phyloP scores from a whole-genome alignment of 2,113 vertebrate species.

The Desmodus rotundus region DNA sequence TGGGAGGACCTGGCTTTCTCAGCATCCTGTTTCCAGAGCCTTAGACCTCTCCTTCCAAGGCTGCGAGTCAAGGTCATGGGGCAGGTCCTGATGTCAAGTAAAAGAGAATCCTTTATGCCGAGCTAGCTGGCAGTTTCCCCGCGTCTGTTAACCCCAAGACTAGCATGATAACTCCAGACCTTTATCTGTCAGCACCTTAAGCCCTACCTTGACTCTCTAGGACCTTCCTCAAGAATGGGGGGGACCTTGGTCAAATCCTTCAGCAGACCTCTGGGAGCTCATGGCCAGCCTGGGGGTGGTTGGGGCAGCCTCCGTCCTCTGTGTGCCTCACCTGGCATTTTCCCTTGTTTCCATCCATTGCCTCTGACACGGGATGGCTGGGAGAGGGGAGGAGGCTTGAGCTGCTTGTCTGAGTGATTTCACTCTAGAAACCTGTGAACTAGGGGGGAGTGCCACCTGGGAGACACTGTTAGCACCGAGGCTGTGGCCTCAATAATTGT shows the following conservation, averaged over 20 bases:
- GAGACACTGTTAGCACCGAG: background rate
- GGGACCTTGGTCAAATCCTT: background rate
- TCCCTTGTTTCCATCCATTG: background rate
- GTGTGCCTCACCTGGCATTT: background rate
- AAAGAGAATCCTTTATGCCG: background rate
- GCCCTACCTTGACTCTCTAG: background rate
- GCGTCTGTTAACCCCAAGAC: background rate
- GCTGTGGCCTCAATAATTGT: background rate
- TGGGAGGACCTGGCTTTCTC: background rate
- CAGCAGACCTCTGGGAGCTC: background rate
- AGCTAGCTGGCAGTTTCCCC: background rate
- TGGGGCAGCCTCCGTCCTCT: background rate
- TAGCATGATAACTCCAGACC: background rate
- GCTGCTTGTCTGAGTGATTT: background rate
- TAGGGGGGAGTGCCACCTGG: background rate
- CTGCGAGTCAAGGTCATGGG: background rate
- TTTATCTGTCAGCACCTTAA: background rate
- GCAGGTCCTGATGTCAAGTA: background rate
- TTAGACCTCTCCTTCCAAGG: background rate
- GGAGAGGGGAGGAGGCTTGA: background rate
- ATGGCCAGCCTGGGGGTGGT: background rate
- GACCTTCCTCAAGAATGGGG: background rate
- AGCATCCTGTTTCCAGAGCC: background rate
- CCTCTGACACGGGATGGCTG: background rate
- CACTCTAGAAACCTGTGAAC: background rate